These are phyloP conservation scores for Brachynemurus nebulosus DNA, from an alignment of 2,888 invertebrate genomes.

Conservation along the genomic window DNA sequence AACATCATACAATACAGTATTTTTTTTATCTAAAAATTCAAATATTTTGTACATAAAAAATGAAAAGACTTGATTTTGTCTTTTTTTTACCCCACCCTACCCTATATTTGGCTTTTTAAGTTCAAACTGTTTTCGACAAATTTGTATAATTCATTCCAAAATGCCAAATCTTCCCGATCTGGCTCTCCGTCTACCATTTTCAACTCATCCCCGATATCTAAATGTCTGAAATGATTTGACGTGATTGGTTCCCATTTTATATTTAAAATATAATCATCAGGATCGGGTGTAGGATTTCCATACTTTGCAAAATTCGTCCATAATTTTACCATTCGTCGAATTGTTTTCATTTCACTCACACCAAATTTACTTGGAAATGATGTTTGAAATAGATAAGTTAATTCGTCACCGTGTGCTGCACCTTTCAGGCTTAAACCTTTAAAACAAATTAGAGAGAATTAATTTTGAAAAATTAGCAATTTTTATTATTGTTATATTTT, in stretches of 20 bases:
- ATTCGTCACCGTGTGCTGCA: constrained; percentile 26
- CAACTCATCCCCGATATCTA: constrained; percentile 9
- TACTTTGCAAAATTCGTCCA: constrained; percentile 28
- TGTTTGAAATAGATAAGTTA: constrained; percentile 24
- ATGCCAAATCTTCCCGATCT: background rate
- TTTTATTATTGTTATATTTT: background rate
- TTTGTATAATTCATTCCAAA: background rate
- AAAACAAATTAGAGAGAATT: no score
- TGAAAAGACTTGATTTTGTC: no score
- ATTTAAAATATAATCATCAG: constrained; percentile 12
- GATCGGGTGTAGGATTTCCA: constrained; percentile 21
- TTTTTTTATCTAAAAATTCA: no score
- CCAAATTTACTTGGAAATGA: no score
- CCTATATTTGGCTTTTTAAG: no score
- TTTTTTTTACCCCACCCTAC: no score
- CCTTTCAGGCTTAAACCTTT: constrained; percentile 15
- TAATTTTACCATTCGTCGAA: constrained; percentile 24
- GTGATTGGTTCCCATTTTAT: constrained; percentile 3
- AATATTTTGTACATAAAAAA: no score
- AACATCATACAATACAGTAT: no score
- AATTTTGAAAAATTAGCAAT: no score
- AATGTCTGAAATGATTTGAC: constrained; percentile 3
- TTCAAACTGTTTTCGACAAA: no score
- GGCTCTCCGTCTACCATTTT: background rate
- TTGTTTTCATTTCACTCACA: constrained; percentile 22